A percentile compares a stretch with the other conserved stretches of the same genome.
phyloP scores from a whole-genome alignment of 2,888 invertebrate species.

The Sthenelais limicola region DNA sequence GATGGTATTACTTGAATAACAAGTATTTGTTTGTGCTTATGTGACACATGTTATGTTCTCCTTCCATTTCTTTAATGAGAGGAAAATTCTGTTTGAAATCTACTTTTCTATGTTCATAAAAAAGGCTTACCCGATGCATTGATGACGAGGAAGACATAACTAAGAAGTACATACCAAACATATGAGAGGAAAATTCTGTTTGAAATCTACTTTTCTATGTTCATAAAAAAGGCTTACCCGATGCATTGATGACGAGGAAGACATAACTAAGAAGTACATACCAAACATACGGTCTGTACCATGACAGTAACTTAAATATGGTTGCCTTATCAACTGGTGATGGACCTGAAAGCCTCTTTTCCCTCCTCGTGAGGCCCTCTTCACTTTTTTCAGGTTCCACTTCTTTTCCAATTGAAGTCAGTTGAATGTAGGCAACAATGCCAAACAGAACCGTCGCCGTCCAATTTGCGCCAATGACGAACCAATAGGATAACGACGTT shows the following conservation, averaged over 20 bases:
- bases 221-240: neutral
- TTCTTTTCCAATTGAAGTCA: neutral
- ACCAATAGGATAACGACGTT: neutral
- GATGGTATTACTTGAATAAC: no score
- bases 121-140: constrained; percentile 1
- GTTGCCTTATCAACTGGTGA: neutral
- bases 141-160: constrained; percentile 3
- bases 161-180: neutral
- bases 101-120: neutral
- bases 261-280: neutral
- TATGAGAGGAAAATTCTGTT: no score
- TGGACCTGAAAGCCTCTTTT: neutral
- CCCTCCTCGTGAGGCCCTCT: neutral
- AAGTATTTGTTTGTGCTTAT: no score
- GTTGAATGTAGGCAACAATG: neutral
- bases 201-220: no score
- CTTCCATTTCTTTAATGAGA: no score
- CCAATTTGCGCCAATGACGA: neutral
- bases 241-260: neutral
- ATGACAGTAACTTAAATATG: neutral
- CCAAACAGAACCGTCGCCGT: neutral
- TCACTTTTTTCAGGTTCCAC: neutral
- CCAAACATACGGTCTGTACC: neutral
- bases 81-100: no score
- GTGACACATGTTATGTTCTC: no score